Conservation (phyloP, 92 coral and sea anemone species). For the Galaxea fascicularis region DNA sequence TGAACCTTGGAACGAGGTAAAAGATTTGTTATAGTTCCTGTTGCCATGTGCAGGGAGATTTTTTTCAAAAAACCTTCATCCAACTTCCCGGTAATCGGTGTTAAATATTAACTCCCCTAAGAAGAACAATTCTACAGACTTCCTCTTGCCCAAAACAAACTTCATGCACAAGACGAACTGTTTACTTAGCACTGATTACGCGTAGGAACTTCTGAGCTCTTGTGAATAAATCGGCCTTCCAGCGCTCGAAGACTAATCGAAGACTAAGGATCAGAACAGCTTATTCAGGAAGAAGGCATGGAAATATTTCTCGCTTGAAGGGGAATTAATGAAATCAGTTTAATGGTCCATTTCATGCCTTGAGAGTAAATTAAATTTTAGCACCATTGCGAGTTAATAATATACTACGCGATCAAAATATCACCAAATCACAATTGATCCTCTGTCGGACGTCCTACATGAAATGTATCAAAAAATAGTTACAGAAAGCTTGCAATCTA, state of each 20-base stretch:
- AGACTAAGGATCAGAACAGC: background rate
- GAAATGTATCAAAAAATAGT: background rate
- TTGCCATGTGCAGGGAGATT: background rate
- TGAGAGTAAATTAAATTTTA: background rate
- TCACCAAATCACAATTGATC: background rate
- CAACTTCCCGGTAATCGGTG: background rate
- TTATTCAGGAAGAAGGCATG: background rate
- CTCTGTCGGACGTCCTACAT: conserved; percentile 30
- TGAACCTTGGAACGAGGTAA: conserved; percentile 40
- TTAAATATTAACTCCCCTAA: background rate
- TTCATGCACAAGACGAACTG: conserved; percentile 4
- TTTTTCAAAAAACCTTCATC: background rate
- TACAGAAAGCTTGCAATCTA: background rate
- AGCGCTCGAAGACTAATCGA: conserved; percentile 23
- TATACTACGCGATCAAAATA: conserved; percentile 28
- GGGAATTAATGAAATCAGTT: background rate
- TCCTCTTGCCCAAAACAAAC: background rate
- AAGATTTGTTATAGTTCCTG: background rate
- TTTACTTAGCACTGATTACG: conserved; percentile 30
- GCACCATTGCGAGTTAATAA: conserved; percentile 10
- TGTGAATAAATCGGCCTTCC: conserved; percentile 10
- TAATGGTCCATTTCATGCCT: background rate
- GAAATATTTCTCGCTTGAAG: background rate
- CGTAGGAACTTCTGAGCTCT: conserved; percentile 39
- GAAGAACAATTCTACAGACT: background rate